Evolutionary conservation across 1,140 invertebrate genomes (phyloP).

Genomic region (Patella vulgata): DNA sequence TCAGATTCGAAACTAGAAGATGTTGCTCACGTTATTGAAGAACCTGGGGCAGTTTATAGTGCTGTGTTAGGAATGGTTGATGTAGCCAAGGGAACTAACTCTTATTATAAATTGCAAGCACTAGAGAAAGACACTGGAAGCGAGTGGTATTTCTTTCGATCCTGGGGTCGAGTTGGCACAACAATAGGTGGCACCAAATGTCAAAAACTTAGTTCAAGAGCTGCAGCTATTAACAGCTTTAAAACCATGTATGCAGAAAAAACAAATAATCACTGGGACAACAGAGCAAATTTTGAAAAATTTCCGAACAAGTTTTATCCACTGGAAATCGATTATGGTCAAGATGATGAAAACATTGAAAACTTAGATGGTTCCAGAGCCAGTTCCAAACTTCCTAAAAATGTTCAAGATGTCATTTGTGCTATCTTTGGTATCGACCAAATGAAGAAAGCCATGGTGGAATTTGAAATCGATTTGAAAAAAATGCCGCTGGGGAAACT

Average conservation of each 20-base stretch:
- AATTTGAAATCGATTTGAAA: slow-evolving; percentile 96
- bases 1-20: slow-evolving; percentile 85
- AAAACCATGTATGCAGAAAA: slow-evolving; percentile 81
- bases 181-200: slow-evolving; percentile 84
- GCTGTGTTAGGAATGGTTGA: slow-evolving; percentile 86
- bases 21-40: slow-evolving; percentile 80
- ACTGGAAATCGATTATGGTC: slow-evolving; percentile 89
- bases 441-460: slow-evolving; percentile 93
- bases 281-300: slow-evolving; percentile 80
- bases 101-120: slow-evolving; percentile 94
- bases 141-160: slow-evolving; percentile 85
- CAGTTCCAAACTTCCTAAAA: slow-evolving; percentile 76
- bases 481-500: slow-evolving; percentile 98
- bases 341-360: slow-evolving; percentile 66
- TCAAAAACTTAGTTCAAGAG: slow-evolving; percentile 68
- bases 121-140: slow-evolving; percentile 78
- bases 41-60: slow-evolving; percentile 72
- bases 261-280: slow-evolving; percentile 83
- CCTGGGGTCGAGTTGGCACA: slow-evolving; percentile 97
- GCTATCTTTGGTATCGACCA: slow-evolving; percentile 90
- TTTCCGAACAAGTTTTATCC: slow-evolving; percentile 85
- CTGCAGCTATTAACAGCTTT: slow-evolving; percentile 72
- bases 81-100: slow-evolving; percentile 87
- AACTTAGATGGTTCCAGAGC: slow-evolving; percentile 56
- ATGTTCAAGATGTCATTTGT: slow-evolving; percentile 85